phyloP scores from a whole-genome alignment of 2,888 invertebrate genomes.

The Cyclophora punctaria region DNA sequence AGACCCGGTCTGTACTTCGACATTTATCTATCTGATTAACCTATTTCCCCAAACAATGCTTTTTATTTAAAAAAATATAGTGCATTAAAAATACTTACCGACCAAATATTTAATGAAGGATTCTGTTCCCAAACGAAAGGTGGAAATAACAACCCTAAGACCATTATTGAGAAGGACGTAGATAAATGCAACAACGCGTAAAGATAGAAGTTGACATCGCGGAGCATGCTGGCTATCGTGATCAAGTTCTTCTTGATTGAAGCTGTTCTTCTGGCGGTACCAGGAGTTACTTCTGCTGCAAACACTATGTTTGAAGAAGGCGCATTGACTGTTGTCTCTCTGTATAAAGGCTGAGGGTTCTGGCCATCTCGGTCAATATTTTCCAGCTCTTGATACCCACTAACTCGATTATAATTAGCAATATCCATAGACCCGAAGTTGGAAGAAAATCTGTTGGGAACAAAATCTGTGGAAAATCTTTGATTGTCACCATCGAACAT shows the following conservation, averaged over 20 bases:
- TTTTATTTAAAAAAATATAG: no score
- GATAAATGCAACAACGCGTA: constrained; percentile 70
- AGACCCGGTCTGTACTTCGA: no score
- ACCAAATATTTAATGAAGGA: constrained; percentile 56
- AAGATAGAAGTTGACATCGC: constrained; percentile 71
- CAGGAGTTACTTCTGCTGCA: constrained; percentile 49
- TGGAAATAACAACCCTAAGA: constrained; percentile 71
- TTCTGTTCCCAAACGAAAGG: constrained; percentile 65
- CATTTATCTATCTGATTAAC: no score
- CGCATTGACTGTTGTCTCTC: constrained; percentile 71
- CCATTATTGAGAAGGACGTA: constrained; percentile 69
- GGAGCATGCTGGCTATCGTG: constrained; percentile 55
- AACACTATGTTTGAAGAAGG: constrained; percentile 48
- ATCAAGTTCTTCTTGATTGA: constrained; percentile 62
- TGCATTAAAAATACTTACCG: constrained; percentile 36
- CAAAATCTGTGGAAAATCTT: constrained; percentile 34
- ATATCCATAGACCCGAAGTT: constrained; percentile 54
- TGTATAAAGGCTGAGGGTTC: constrained; percentile 70
- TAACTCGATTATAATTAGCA: constrained; percentile 36
- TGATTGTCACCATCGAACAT: constrained; percentile 29
- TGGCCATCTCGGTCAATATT: constrained; percentile 52
- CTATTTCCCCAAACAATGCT: no score
- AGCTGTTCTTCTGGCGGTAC: constrained; percentile 59
- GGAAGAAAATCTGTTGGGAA: constrained; percentile 44
- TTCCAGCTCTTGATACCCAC: constrained; percentile 58